Conservation (phyloP, 2,113 vertebrate species). For the Phocoena sinus region DNA sequence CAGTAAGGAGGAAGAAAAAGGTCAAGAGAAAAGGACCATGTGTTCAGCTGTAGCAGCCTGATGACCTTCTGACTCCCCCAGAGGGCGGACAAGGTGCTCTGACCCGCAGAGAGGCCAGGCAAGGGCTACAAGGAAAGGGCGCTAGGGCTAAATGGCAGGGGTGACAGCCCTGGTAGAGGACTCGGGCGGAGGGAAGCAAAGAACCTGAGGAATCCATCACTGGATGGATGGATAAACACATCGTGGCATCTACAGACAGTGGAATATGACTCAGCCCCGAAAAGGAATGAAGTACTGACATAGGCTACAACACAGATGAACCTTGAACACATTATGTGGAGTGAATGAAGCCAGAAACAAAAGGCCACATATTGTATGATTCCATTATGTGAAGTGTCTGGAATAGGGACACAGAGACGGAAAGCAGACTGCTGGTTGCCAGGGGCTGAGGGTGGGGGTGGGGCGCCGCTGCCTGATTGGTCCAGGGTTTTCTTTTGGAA, state of each 20-base stretch:
- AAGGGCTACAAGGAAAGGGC: accelerated
- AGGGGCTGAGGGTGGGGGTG: background rate
- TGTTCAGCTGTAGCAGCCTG: background rate
- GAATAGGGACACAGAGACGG: background rate
- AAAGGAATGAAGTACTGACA: background rate
- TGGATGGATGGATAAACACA: too few species aligned
- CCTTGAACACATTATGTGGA: too few species aligned
- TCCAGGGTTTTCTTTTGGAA: background rate
- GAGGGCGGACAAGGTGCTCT: background rate
- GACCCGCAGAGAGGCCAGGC: background rate
- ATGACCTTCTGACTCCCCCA: background rate
- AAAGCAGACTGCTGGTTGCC: background rate
- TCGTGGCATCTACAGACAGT: accelerated
- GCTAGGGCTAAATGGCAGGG: background rate
- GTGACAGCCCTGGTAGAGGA: background rate
- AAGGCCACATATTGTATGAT: background rate
- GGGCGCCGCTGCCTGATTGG: background rate
- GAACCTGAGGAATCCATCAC: too few species aligned
- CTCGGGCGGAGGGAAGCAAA: background rate
- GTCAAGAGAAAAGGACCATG: background rate
- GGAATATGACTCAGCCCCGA: background rate
- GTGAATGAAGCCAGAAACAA: background rate
- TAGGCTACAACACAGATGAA: too few species aligned
- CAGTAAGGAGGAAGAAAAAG: too few species aligned
- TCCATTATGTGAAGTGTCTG: background rate